These are phyloP conservation scores for Gortyna flavago DNA, from an alignment of 2,888 invertebrate species.

Conservation along the genomic window DNA sequence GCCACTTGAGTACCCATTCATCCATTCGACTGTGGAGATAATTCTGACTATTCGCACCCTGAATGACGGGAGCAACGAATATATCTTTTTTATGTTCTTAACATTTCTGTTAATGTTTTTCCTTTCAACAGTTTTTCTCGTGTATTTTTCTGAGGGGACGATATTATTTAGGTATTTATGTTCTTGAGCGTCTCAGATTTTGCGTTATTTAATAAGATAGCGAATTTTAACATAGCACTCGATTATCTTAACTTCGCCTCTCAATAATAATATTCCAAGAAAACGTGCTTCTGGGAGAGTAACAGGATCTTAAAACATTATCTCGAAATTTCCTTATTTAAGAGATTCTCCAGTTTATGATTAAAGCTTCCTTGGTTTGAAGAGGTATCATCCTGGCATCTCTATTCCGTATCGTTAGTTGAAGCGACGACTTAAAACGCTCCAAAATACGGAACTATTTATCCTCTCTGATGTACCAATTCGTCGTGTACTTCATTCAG, in stretches of 20 bases:
- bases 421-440: slow-evolving; percentile 10
- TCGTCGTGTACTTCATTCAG: slow-evolving; percentile 33
- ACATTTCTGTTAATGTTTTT: slow-evolving; percentile 55
- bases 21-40: slow-evolving; percentile 60
- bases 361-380: slow-evolving; percentile 48
- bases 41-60: slow-evolving; percentile 64
- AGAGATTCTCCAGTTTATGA: slow-evolving; percentile 45
- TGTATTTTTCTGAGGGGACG: slow-evolving; percentile 31
- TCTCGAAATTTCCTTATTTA: slow-evolving; percentile 45
- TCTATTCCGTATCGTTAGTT: slow-evolving; percentile 29
- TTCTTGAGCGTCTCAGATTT: slow-evolving; percentile 10
- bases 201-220: background rate
- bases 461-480: slow-evolving; percentile 17
- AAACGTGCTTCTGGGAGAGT: slow-evolving; percentile 20
- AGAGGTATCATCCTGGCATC: slow-evolving; percentile 15
- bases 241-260: slow-evolving; percentile 21
- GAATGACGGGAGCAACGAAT: slow-evolving; percentile 57
- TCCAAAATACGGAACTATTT: slow-evolving; percentile 21
- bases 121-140: slow-evolving; percentile 10
- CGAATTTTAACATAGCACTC: slow-evolving; percentile 9
- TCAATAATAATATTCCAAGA: slow-evolving; percentile 27
- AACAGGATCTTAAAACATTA: slow-evolving; percentile 38
- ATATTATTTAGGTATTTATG: slow-evolving; percentile 44
- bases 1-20: slow-evolving; percentile 62
- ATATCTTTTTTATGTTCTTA: slow-evolving; percentile 60